These are phyloP conservation scores for Mesitornis unicolor DNA, from an alignment of 2,113 vertebrate genomes.

Conservation along the genomic window DNA sequence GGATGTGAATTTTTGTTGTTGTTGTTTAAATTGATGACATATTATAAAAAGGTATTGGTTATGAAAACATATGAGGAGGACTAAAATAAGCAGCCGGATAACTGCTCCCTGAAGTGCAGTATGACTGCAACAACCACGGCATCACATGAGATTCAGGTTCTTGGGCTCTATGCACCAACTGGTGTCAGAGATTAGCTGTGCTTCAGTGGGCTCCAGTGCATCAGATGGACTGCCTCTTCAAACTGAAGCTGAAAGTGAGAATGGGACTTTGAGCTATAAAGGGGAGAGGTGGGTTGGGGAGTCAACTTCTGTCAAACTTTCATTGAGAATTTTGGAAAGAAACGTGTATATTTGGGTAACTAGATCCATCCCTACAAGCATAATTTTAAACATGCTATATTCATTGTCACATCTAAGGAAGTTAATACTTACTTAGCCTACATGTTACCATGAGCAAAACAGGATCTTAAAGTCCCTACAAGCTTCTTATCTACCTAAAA, in stretches of 20 bases:
- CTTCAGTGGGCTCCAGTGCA: neutral
- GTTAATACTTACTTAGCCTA: neutral
- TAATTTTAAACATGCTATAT: neutral
- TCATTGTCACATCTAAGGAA: neutral
- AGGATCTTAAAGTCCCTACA: neutral
- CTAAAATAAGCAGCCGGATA: neutral
- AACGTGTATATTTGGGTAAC: neutral
- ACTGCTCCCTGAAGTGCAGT: neutral
- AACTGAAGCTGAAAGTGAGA: neutral
- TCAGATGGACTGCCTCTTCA: neutral
- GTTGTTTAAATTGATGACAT: neutral
- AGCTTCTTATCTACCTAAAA: neutral
- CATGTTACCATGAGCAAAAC: neutral
- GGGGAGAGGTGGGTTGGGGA: neutral
- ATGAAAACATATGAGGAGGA: neutral
- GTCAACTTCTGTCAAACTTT: accelerated
- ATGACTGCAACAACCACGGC: neutral
- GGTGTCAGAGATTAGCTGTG: neutral
- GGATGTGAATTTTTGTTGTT: neutral
- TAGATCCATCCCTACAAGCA: neutral
- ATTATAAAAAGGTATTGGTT: neutral
- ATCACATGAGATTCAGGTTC: neutral
- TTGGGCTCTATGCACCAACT: neutral
- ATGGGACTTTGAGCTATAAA: neutral
- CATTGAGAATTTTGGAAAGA: neutral